Base-by-base conservation (phyloP, 2,888 invertebrate genomes). In the Idaea straminata region DNA sequence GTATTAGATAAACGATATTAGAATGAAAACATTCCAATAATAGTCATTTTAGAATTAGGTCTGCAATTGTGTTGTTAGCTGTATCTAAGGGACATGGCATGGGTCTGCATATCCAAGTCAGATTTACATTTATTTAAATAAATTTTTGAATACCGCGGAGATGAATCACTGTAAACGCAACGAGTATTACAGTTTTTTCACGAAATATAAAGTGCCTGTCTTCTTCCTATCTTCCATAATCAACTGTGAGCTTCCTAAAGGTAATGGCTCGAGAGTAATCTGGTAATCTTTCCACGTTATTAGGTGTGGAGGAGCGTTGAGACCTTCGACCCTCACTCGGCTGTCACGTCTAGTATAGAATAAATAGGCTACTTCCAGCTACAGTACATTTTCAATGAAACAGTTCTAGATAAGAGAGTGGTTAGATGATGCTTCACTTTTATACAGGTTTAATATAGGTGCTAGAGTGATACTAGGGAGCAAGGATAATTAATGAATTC, bases 201-300 rank as follows among this genome's bases (percentile, higher is more conserved):
- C 47, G 47, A 47, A 47, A 47, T 47, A 47, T 47, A 47, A 47
- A 47, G 13, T 47, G 47, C 47, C 47, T 7, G 47, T 4, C 47
- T 47, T 47, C 47, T 47, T 47, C 47, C 47, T 47, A 10, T 47
- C 47, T 10, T 10, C 13, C 10, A 47, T 47, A 7, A 7, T n/a
- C n/a, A n/a, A 47, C 47, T 47, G n/a, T n/a, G n/a, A n/a, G n/a
- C n/a, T 47, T 47, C 7, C 47, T 5, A 47, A 47, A 47, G 68
- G 77, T 76, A 85, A 85, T 85, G 84, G 78, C 64, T 76, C 77
- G 83, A 75, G 68, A 70, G 76, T 80, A 80, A 83, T 66, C 72
- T 76, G 68, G 63, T 83, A 81, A 87, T 86, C 85, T 85, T 85
- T 84, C 81, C 83, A 69, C 77, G 72, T 81, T 75, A 82, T 82